Evolutionary conservation across 1,140 invertebrate species (phyloP), one percentile per base, ranked within the genome.

Genomic region (Helicoverpa armigera): DNA sequence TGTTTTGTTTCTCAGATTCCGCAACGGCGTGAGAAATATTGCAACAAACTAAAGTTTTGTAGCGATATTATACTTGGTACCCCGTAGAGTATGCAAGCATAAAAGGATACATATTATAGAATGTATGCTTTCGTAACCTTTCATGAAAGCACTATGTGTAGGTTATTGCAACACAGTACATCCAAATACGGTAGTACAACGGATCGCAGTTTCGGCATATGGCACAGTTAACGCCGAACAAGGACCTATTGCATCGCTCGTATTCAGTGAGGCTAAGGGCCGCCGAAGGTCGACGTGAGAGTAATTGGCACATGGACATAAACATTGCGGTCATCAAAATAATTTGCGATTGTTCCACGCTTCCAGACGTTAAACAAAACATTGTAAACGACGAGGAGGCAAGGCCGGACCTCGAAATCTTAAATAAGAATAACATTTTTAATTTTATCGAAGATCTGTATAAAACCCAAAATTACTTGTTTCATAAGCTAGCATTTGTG

Each of bases 221-320:
- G 79, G 63, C 73, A 79, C 74, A 80, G 67, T 85, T 70, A 79
- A 77, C 53, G 58, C 50, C 77, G 79, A 70, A 79, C 83, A 83
- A 82, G 83, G 80, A 82, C 76, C 60, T 83, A 77, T 81, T 85
- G 56, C 73, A 73, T 77, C 79, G 79, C 31, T 77, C 43, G 69
- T 43, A 60, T 81, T 81, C 61, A 67, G 67, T 63, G 65, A 35
- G 78, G 61, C 35, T 81, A 86, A 83, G 84, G 82, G 74, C 81
- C 70, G 48, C 16, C 73, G 86, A 90, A 90, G 88, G 89, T 86
- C 88, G 82, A 80, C 81, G 78, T 85, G 69, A 80, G 81, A 79
- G 82, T 89, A 90, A 90, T 90, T 89, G 89, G 89, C 84, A 91
- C 88, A 90, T 82, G 88, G 83, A 88, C 87, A 86, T 87, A 92